Evolutionary conservation across 2,888 invertebrate genomes (phyloP), one percentile per base, ranked within the genome.

Genomic region (Stegophylla sp.): DNA sequence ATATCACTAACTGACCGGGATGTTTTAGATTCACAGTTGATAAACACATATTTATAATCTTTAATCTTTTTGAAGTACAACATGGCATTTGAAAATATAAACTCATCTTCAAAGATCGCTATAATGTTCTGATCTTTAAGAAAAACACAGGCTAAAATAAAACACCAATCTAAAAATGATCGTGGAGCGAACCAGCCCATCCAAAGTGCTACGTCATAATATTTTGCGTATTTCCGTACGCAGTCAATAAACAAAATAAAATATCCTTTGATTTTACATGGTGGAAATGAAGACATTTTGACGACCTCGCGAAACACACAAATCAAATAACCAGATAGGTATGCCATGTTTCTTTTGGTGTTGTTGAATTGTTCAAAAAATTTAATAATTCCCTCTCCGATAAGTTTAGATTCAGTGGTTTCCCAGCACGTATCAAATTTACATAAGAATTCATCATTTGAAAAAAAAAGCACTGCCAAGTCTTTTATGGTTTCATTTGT

Each of bases 321-420:
- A 69, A 69, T 69, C 9, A 69, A 51, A 53, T 28, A 53, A 34
- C 69, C 28, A n/a, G 34, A n/a, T n/a, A 69, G n/a, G 7, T 13
- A 3, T 51, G 28, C n/a, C 28, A 69, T 34, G 20, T 69, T 69
- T n/a, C 20, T 13, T 69, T 34, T 0, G 0, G 1, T 20, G 13
- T 34, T 9, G 13, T n/a, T 69, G 23, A 69, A 69, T 13, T 12
- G 26, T 13, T 20, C 15, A 34, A 53, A 17, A 20, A 69, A 34
- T 2, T 51, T 69, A 7, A 69, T 9, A 1, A 69, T 34, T 20
- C 51, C 13, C 15, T 53, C 34, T 20, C 34, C 51, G 51, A 69
- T 20, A 12, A 53, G 20, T 1, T 34, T 2, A 12, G 34, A 51
- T 53, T 69, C 13, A 0, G 7, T 34, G 13, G 28, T 20, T 20